Evolutionary conservation across 2,888 invertebrate genomes (phyloP), one percentile per base, ranked within the genome.

Genomic region (Rhamphomyia laevipes): DNA sequence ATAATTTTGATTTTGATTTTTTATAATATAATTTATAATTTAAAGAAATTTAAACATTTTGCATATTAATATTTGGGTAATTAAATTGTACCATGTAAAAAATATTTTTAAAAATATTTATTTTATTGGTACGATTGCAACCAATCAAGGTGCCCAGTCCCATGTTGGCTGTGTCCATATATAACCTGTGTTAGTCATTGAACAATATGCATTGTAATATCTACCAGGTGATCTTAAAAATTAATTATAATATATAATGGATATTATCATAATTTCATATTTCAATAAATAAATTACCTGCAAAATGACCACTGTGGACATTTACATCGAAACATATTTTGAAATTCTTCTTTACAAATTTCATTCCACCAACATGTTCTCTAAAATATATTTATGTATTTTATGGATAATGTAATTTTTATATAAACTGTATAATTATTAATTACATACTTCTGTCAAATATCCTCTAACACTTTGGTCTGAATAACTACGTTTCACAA

Each of bases 301-400:
- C 91, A 92, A 66, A 82, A 91, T 0, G 88, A 89, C 84, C 86
- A 90, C 53, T 84, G 79, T 1, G 91, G 91, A 61, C 91, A 92
- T 63, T 85, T 84, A 72, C 91, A 92, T 52, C 87, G 78, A 68
- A 91, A 91, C 58, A 85, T 76, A 57, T 78, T 83, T 70, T 89
- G 88, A 64, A 91, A 91, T 69, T 91, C 91, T 65, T 90, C 89
- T 65, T 92, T 91, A 73, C 91, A 92, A 16, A 89, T 82, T 74
- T 92, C 91, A 68, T 90, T 91, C 86, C 89, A 90, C 88, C 89
- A 91, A 68, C 91, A 91, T 46, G 86, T 89, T 65, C 91, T 80
- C 91, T 90, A 67, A 45, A 74, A 72, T 46, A 38, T 44, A 33
- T 31, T 42, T 45, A 30, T 40, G 42, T 40, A 41, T 23, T 50